Conservation (phyloP, 53 echinoderm and acorn worm species). For the Hippasteria phrygiana region DNA sequence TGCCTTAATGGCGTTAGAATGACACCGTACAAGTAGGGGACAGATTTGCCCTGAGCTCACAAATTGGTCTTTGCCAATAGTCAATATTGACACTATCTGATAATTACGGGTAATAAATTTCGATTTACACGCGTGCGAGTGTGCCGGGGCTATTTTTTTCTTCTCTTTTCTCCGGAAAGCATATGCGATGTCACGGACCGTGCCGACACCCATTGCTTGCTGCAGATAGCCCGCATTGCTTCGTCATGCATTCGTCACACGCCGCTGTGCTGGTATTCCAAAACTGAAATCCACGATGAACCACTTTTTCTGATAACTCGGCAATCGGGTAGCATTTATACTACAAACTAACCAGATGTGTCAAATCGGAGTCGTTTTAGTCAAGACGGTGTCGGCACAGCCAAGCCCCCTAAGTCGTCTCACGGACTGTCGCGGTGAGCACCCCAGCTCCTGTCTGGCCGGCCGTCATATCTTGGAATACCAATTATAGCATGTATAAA, state of each 20-base stretch:
- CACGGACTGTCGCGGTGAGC: background rate
- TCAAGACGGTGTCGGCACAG: too few relatives aligned
- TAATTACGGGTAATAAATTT: constrained; percentile 67
- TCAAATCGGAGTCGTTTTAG: background rate
- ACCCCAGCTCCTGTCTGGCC: background rate
- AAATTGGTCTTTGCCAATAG: constrained; percentile 70
- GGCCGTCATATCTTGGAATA: constrained; percentile 39
- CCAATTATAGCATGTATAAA: constrained; percentile 56
- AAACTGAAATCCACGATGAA: constrained; percentile 1
- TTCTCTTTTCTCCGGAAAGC: background rate
- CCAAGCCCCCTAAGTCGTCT: background rate
- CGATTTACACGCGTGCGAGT: constrained; percentile 47
- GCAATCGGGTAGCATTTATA: background rate
- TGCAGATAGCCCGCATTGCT: constrained; percentile 9
- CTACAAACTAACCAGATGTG: constrained; percentile 16
- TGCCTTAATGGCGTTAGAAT: constrained; percentile 62
- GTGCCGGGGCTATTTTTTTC: background rate
- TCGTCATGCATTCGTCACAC: constrained; percentile 52
- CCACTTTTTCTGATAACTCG: constrained; percentile 6
- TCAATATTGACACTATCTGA: constrained; percentile 69
- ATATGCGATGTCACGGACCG: constrained; percentile 53
- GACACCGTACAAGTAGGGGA: constrained; percentile 12
- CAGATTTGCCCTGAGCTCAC: constrained; percentile 60
- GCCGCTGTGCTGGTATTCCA: constrained; percentile 29
- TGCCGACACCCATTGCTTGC: background rate